Evolutionary conservation across 2,888 invertebrate genomes (phyloP).

Genomic region (Hylaea fasciaria): DNA sequence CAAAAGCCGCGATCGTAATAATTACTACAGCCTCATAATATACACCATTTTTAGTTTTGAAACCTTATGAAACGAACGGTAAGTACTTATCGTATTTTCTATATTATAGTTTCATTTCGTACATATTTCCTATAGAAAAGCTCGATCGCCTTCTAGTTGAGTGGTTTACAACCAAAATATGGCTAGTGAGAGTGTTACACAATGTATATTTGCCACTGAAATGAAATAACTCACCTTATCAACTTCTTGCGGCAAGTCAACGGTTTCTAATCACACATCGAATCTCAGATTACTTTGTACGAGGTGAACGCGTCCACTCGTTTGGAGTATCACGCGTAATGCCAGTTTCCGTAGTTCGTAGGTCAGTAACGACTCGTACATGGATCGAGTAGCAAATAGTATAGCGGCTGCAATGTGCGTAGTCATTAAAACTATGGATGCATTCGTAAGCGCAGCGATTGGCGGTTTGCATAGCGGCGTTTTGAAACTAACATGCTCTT

Average conservation of each 20-base stretch:
- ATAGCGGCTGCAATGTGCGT: slow-evolving; percentile 4
- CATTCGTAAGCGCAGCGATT: neutral
- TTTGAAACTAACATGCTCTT: no score
- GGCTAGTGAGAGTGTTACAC: no score
- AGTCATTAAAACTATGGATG: slow-evolving; percentile 1
- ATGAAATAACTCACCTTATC: slow-evolving; percentile 14
- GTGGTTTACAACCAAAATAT: no score
- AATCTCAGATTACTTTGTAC: slow-evolving; percentile 4
- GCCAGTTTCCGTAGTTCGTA: slow-evolving; percentile 28
- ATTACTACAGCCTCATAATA: no score
- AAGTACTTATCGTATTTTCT: no score
- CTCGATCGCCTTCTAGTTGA: no score
- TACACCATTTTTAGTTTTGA: no score
- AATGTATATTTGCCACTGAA: neutral
- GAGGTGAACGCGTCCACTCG: slow-evolving; percentile 23
- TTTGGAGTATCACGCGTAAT: slow-evolving; percentile 15
- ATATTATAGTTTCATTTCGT: no score
- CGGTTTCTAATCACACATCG: slow-evolving; percentile 1
- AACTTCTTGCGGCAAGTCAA: neutral
- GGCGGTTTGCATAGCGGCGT: neutral
- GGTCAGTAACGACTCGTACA: slow-evolving; percentile 22
- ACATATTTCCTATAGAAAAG: no score
- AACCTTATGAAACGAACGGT: no score
- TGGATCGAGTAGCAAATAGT: slow-evolving; percentile 9
- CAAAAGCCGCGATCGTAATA: no score